Conservation (phyloP, 1,140 invertebrate genomes). For the Drosophila bipectinata region DNA sequence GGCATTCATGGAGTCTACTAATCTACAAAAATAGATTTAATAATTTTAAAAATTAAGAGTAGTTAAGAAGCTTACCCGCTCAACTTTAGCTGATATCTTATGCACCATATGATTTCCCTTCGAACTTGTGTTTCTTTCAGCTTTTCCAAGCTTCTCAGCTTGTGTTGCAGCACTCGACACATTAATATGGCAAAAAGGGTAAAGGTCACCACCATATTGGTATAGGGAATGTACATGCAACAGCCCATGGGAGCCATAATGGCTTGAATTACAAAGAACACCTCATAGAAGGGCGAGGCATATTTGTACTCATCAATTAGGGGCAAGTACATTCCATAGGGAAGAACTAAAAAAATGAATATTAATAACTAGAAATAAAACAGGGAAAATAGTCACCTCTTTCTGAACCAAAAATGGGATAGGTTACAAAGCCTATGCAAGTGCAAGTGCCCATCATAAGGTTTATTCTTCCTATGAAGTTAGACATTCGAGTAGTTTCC, state of each 20-base stretch:
- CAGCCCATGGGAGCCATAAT: constrained; percentile 79
- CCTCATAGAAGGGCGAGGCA: constrained; percentile 66
- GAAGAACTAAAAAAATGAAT: constrained; percentile 50
- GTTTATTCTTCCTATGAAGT: constrained; percentile 65
- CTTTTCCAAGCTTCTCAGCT: constrained; percentile 47
- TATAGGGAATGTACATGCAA: constrained; percentile 79
- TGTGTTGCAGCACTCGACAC: constrained; percentile 67
- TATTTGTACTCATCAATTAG: constrained; percentile 74
- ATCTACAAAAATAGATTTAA: constrained; percentile 6
- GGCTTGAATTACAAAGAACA: constrained; percentile 69
- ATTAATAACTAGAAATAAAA: background rate
- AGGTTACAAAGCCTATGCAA: constrained; percentile 72
- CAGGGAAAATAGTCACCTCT: constrained; percentile 37
- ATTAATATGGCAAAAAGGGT: constrained; percentile 74
- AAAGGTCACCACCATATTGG: constrained; percentile 74
- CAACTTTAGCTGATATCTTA: constrained; percentile 67
- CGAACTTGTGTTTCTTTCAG: constrained; percentile 25
- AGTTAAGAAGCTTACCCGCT: constrained; percentile 35
- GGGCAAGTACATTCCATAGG: constrained; percentile 74
- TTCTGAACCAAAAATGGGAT: constrained; percentile 71
- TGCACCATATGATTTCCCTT: constrained; percentile 63
- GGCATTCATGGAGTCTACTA: constrained; percentile 64
- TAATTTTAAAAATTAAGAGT: background rate
- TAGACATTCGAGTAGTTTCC: constrained; percentile 55
- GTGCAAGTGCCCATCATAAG: constrained; percentile 66